Percentiles rank a stretch among this genome's conserved stretches.
phyloP scores from a whole-genome alignment of 2,888 invertebrate genomes.

The Agonopterix subpropinquella region DNA sequence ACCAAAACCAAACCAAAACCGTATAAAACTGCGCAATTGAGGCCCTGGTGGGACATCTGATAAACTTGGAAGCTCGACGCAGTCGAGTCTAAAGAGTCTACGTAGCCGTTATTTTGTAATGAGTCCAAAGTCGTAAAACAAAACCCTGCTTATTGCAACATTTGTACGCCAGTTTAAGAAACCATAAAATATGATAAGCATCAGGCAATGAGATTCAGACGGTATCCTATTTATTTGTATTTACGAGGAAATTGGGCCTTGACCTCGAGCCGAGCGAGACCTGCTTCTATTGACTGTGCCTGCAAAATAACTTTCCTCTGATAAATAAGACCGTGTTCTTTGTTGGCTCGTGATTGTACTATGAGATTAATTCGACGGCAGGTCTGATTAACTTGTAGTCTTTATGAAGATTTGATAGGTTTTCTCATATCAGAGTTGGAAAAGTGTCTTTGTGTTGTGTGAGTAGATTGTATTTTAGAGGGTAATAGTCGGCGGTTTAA shows the following conservation, averaged over 20 bases:
- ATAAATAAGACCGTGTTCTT: conserved; percentile 37
- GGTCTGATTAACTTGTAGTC: neutral
- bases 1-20: no score
- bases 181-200: conserved; percentile 68
- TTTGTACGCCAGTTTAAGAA: conserved; percentile 52
- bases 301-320: conserved; percentile 42
- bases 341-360: conserved; percentile 28
- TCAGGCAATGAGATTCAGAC: conserved; percentile 58
- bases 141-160: conserved; percentile 45
- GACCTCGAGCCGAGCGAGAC: conserved; percentile 37
- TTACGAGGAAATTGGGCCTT: conserved; percentile 60
- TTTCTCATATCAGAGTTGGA: neutral
- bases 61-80: no score
- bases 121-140: conserved; percentile 34
- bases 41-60: no score
- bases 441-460: neutral
- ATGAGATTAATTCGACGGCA: conserved; percentile 19
- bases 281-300: conserved; percentile 27
- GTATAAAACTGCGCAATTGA: no score
- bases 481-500: conserved; percentile 26
- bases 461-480: neutral
- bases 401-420: no score
- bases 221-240: conserved; percentile 64
- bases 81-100: no score
- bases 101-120: conserved; percentile 9